phyloP scores from a whole-genome alignment of 2,888 invertebrate genomes.

The Seira sanloemensis region DNA sequence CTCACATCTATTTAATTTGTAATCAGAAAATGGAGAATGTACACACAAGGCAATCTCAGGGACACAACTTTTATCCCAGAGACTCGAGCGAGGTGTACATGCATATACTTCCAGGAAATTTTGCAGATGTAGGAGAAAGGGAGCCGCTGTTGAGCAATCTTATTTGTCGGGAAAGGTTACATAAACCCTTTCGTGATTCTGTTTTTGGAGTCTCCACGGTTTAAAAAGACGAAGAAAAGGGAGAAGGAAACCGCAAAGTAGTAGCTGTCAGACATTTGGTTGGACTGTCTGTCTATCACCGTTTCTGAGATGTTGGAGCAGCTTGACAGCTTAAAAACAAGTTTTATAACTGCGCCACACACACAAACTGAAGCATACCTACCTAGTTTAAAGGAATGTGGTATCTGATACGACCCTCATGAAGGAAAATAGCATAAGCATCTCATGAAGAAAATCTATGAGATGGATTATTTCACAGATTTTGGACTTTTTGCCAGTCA shows the following conservation, averaged over 20 bases:
- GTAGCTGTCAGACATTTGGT: conserved; percentile 46
- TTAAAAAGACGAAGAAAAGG: conserved; percentile 37
- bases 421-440: not conserved
- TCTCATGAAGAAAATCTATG: not conserved
- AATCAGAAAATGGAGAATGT: conserved; percentile 37
- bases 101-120: not conserved
- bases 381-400: not conserved
- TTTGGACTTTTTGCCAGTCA: conserved; percentile 7
- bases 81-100: not conserved
- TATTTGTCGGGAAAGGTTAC: conserved; percentile 5
- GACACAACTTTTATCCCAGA: conserved; percentile 9
- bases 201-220: not conserved
- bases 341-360: conserved; percentile 6
- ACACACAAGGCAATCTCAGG: conserved; percentile 37
- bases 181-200: conserved; percentile 12
- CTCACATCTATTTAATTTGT: conserved; percentile 35
- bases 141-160: conserved; percentile 23
- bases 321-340: conserved; percentile 14
- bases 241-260: conserved; percentile 36
- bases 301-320: not conserved
- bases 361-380: not conserved
- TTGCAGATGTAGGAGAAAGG: not conserved
- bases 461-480: not conserved
- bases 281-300: conserved; percentile 46
- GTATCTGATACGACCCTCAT: not conserved